Percentiles rank a stretch among this genome's conserved stretches.
These are phyloP conservation scores for Meloidogyne floridensis DNA, from an alignment of 1,140 invertebrate species.

Conservation along the genomic window DNA sequence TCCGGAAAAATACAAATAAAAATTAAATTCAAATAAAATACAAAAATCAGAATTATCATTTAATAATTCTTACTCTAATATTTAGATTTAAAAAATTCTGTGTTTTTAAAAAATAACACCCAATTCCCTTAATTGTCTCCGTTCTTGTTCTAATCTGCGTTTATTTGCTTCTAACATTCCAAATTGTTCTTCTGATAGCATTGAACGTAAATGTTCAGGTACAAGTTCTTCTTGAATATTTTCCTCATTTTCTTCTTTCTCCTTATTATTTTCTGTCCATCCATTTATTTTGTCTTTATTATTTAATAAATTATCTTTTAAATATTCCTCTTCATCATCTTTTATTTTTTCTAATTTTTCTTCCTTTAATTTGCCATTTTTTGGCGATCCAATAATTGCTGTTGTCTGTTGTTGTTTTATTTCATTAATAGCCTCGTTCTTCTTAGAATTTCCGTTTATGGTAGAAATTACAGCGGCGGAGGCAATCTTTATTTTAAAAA, in stretches of 20 bases:
- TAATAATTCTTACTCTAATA: too few relatives aligned
- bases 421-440: not conserved
- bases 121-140: conserved; percentile 45
- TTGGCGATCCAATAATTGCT: not conserved
- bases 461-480: too few relatives aligned
- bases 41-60: too few relatives aligned
- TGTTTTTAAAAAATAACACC: conserved; percentile 40
- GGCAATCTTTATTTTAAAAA: too few relatives aligned
- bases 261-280: not conserved
- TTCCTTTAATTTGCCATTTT: too few relatives aligned
- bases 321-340: not conserved
- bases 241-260: not conserved
- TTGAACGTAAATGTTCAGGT: conserved; percentile 7
- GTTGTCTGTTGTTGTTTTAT: not conserved
- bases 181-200: conserved; percentile 38
- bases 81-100: not conserved
- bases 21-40: too few relatives aligned
- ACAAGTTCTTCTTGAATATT: not conserved
- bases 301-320: not conserved
- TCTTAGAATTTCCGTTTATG: not conserved
- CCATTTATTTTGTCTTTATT: too few relatives aligned
- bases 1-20: too few relatives aligned
- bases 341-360: not conserved
- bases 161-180: conserved; percentile 47
- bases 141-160: conserved; percentile 40